Percentiles rank a stretch among this genome's conserved stretches.
These are phyloP conservation scores for Hycleus phaleratus DNA, from an alignment of 1,140 invertebrate genomes.

Conservation along the genomic window DNA sequence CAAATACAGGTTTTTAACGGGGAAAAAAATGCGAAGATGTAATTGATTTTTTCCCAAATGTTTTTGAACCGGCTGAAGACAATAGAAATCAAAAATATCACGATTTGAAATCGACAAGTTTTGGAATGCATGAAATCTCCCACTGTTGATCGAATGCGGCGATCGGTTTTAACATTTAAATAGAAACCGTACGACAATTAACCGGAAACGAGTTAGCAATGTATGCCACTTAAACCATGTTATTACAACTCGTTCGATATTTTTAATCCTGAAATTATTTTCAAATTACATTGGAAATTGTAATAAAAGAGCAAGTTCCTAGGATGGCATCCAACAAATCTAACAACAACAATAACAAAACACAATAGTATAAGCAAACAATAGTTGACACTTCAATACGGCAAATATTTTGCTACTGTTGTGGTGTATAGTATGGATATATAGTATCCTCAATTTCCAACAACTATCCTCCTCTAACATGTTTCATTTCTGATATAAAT, in stretches of 20 bases:
- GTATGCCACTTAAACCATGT: slow-evolving; percentile 11
- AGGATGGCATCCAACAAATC: slow-evolving; percentile 32
- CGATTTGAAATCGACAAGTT: too few relatives aligned
- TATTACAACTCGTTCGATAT: slow-evolving; percentile 8
- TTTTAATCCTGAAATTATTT: slow-evolving; percentile 16
- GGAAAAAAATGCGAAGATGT: too few relatives aligned
- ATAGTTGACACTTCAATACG: slow-evolving; percentile 40
- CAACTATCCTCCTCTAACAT: slow-evolving; percentile 1
- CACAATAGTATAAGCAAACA: slow-evolving; percentile 29
- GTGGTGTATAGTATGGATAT: not conserved
- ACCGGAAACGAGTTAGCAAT: slow-evolving; percentile 10
- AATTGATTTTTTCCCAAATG: too few relatives aligned
- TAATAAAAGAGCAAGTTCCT: slow-evolving; percentile 7
- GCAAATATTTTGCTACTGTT: slow-evolving; percentile 38
- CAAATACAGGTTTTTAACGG: too few relatives aligned
- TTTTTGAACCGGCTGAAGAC: too few relatives aligned
- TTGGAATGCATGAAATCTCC: too few relatives aligned
- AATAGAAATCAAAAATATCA: too few relatives aligned
- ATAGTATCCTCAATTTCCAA: slow-evolving; percentile 14
- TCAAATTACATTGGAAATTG: slow-evolving; percentile 15
- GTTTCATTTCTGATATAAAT: not conserved
- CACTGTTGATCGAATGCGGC: not conserved
- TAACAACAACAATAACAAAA: slow-evolving; percentile 22
- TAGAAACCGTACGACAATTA: slow-evolving; percentile 9
- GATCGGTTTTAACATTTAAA: slow-evolving; percentile 4